Evolutionary conservation across 2,888 invertebrate genomes (phyloP).

Genomic region (Acleris holmiana): DNA sequence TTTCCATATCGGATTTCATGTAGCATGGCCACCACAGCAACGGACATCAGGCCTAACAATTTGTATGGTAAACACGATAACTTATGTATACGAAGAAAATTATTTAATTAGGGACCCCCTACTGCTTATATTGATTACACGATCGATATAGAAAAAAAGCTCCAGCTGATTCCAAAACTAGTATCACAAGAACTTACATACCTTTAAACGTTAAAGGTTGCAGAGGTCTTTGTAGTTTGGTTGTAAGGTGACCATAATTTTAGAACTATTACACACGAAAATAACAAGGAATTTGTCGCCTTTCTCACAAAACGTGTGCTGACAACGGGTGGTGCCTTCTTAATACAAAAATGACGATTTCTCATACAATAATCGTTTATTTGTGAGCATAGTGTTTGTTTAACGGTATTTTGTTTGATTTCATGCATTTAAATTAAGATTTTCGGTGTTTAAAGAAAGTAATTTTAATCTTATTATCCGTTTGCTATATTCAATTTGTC

Average conservation of each 20-base stretch:
- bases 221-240: conserved; percentile 39
- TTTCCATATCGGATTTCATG: conserved; percentile 64
- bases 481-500: conserved; percentile 28
- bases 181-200: neutral
- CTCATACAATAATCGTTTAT: conserved; percentile 33
- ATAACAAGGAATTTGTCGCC: conserved; percentile 61
- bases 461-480: conserved; percentile 11
- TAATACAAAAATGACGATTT: conserved; percentile 37
- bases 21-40: conserved; percentile 54
- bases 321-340: conserved; percentile 53
- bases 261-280: conserved; percentile 48
- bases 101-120: conserved; percentile 70
- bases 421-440: conserved; percentile 36
- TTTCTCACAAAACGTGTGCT: conserved; percentile 59
- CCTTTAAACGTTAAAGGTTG: too few species aligned
- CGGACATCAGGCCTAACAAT: conserved; percentile 60
- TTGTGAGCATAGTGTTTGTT: conserved; percentile 24
- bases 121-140: conserved; percentile 57
- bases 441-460: conserved; percentile 24
- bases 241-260: conserved; percentile 38
- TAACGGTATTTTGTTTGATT: conserved; percentile 33
- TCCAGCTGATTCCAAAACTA: conserved; percentile 11
- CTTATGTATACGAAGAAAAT: conserved; percentile 52
- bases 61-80: conserved; percentile 60
- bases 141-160: conserved; percentile 42